phyloP scores from a whole-genome alignment of 1,140 invertebrate species.

The Hermatobates lingyangjiaoensis region DNA sequence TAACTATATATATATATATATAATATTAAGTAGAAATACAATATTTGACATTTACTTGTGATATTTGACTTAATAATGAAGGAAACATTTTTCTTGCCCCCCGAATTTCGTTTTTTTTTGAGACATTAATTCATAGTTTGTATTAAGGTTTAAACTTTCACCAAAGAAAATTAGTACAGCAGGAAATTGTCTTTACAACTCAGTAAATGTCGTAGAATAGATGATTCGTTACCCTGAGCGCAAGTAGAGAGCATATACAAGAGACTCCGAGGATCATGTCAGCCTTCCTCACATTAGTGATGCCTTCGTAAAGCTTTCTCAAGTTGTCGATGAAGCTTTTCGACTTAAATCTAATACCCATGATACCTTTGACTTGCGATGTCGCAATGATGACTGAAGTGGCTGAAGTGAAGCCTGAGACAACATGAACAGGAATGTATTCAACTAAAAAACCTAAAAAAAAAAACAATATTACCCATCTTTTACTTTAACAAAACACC shows the following conservation, averaged over 20 bases:
- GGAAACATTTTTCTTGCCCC: no score
- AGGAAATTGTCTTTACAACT: neutral
- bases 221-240: constrained; percentile 33
- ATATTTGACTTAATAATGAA: no score
- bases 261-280: constrained; percentile 43
- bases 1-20: no score
- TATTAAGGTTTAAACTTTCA: neutral
- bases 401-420: constrained; percentile 80
- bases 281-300: constrained; percentile 29
- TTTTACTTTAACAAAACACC: no score
- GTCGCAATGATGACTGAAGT: constrained; percentile 77
- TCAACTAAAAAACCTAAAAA: constrained; percentile 74
- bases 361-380: constrained; percentile 69
- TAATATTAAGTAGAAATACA: no score
- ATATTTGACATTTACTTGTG: no score
- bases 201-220: neutral
- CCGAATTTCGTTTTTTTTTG: no score
- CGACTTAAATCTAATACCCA: constrained; percentile 48
- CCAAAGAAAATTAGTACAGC: neutral
- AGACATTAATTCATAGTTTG: no score
- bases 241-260: constrained; percentile 41
- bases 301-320: constrained; percentile 34
- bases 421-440: constrained; percentile 80
- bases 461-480: constrained; percentile 9
- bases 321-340: constrained; percentile 38